These are phyloP conservation scores for Anas platyrhynchos DNA, from an alignment of 2,113 vertebrate species.

Conservation along the genomic window DNA sequence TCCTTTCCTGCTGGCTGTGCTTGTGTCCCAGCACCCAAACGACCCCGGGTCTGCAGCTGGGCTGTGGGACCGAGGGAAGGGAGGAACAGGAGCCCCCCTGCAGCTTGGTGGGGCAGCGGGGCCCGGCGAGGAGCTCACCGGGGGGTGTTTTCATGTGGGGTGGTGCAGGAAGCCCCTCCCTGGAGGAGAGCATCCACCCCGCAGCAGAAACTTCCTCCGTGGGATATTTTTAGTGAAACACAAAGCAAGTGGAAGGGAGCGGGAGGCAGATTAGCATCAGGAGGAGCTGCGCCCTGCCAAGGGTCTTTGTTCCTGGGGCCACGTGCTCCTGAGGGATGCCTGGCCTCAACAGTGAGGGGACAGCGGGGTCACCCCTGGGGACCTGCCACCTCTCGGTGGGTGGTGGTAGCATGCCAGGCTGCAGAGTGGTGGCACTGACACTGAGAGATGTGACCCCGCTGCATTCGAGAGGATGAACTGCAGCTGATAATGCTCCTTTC, in stretches of 20 bases:
- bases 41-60: fast-evolving
- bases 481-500: not conserved
- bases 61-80: not conserved
- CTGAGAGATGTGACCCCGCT: not conserved
- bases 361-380: not conserved
- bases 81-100: fast-evolving
- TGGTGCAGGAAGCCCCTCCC: conserved; percentile 69
- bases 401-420: not conserved
- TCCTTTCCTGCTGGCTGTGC: fast-evolving
- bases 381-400: not conserved
- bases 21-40: fast-evolving
- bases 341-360: not conserved
- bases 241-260: conserved; percentile 53
- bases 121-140: not conserved
- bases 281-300: conserved; percentile 10
- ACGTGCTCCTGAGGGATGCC: not conserved
- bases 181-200: conserved; percentile 68
- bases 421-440: fast-evolving
- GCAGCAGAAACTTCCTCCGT: conserved; percentile 22
- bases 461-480: not conserved
- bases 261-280: conserved; percentile 54
- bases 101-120: fast-evolving
- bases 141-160: conserved; percentile 33
- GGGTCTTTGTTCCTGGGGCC: conserved; percentile 40
- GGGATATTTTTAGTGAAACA: conserved; percentile 66